Conservation (phyloP, 2,797 vertebrate genomes). For the Megaceryle alcyon region DNA sequence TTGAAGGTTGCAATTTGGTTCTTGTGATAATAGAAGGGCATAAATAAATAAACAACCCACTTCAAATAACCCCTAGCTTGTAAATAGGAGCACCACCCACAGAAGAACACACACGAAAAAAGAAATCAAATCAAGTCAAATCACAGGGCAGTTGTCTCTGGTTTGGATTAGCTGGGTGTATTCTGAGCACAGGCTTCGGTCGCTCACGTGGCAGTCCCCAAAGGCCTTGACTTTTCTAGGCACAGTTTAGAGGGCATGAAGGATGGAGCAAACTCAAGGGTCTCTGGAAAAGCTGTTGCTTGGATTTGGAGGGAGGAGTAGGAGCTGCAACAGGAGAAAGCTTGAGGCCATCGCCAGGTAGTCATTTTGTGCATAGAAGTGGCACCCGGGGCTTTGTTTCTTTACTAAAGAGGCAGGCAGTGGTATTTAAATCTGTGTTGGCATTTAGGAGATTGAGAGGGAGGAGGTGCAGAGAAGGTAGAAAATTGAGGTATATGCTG, state of each 20-base stretch:
- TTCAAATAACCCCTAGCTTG: slow-evolving; percentile 61
- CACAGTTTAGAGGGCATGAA: neutral
- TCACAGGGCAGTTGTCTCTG: neutral
- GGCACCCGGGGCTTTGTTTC: neutral
- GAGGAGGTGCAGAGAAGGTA: neutral
- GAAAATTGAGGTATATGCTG: neutral
- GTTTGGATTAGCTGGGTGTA: neutral
- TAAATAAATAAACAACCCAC: slow-evolving; percentile 70
- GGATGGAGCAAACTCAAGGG: neutral
- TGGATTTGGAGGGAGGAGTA: neutral
- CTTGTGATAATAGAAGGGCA: slow-evolving; percentile 48
- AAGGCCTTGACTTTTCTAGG: neutral
- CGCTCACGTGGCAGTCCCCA: neutral
- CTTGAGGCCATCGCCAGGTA: neutral
- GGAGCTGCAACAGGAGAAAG: neutral
- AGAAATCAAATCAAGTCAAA: neutral
- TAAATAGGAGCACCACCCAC: slow-evolving; percentile 6
- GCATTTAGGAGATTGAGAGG: neutral
- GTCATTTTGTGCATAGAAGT: neutral
- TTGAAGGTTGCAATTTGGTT: slow-evolving; percentile 69
- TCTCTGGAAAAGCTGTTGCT: neutral
- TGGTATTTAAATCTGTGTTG: neutral
- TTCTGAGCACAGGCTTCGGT: neutral
- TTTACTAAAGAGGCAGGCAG: neutral
- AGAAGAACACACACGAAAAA: neutral